These are phyloP conservation scores for Hybos culiciformis DNA, from an alignment of 2,888 invertebrate genomes.

Conservation along the genomic window DNA sequence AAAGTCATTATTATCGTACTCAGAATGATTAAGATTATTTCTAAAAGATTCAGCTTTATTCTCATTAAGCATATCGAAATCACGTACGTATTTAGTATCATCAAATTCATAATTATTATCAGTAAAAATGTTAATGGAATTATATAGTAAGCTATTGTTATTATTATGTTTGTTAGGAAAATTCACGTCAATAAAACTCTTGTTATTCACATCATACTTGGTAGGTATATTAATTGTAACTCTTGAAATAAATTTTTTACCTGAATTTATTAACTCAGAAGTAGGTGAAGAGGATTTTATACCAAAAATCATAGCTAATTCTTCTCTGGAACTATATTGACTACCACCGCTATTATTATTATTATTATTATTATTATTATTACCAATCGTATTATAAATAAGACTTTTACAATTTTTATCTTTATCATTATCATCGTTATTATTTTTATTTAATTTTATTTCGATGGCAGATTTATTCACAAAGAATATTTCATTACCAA, in stretches of 20 bases:
- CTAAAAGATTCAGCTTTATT: too few species aligned
- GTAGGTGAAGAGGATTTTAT: constrained; percentile 21
- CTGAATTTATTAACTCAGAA: constrained; percentile 18
- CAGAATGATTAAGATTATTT: too few species aligned
- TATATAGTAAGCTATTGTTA: too few species aligned
- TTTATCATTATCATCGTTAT: constrained; percentile 8
- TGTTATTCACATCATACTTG: too few species aligned
- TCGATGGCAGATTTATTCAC: not conserved
- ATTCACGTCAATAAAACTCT: too few species aligned
- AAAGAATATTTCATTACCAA: constrained; percentile 20
- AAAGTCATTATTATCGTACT: too few species aligned
- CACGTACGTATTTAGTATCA: too few species aligned
- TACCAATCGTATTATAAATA: not conserved
- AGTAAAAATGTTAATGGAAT: too few species aligned
- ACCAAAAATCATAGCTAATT: constrained; percentile 49
- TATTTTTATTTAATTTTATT: constrained; percentile 9
- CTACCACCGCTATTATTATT: constrained; percentile 32
- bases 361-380: not conserved
- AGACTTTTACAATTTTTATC: not conserved
- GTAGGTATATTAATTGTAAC: constrained; percentile 12
- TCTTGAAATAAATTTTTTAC: constrained; percentile 15
- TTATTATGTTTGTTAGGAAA: too few species aligned
- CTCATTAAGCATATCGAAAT: too few species aligned
- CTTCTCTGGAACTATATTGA: constrained; percentile 51
- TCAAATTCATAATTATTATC: too few species aligned